These are phyloP conservation scores for Oceanodroma leucorhoa DNA, from an alignment of 2,797 vertebrate genomes.

Conservation along the genomic window DNA sequence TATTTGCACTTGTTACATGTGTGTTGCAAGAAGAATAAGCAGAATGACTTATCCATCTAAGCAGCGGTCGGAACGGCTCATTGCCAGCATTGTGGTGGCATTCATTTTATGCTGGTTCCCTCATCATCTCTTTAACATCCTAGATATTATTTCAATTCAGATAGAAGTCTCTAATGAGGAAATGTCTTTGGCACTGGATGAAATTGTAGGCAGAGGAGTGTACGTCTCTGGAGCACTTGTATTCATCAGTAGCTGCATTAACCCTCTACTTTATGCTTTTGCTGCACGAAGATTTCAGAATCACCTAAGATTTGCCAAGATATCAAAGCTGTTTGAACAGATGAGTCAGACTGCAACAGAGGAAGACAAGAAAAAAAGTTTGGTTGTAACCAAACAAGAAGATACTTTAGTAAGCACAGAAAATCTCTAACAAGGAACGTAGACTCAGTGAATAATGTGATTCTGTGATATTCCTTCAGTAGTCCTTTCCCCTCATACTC, in stretches of 20 bases:
- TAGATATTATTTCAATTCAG: constrained; percentile 73
- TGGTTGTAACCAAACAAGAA: neutral
- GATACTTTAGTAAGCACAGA: neutral
- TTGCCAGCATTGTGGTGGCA: constrained; percentile 79
- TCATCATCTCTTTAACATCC: constrained; percentile 82
- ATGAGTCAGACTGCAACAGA: constrained; percentile 77
- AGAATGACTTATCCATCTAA: constrained; percentile 83
- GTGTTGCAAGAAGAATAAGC: constrained; percentile 81
- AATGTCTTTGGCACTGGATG: constrained; percentile 52
- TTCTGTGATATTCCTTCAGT: neutral
- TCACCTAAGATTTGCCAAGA: constrained; percentile 78
- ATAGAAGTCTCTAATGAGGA: neutral
- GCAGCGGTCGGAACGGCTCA: constrained; percentile 80
- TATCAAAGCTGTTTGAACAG: constrained; percentile 84
- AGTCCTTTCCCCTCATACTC: neutral
- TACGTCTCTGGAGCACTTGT: constrained; percentile 82
- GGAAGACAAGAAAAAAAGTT: neutral
- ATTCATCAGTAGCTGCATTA: constrained; percentile 86
- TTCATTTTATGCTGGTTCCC: constrained; percentile 88
- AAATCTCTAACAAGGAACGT: neutral
- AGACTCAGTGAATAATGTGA: neutral
- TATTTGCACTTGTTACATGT: constrained; percentile 81
- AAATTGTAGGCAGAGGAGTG: neutral
- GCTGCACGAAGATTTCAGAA: constrained; percentile 83
- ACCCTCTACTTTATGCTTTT: constrained; percentile 88